A percentile compares a stretch with the other conserved stretches of the same genome.
Conservation (phyloP, 2,797 vertebrate species). For the Emys orbicularis region DNA sequence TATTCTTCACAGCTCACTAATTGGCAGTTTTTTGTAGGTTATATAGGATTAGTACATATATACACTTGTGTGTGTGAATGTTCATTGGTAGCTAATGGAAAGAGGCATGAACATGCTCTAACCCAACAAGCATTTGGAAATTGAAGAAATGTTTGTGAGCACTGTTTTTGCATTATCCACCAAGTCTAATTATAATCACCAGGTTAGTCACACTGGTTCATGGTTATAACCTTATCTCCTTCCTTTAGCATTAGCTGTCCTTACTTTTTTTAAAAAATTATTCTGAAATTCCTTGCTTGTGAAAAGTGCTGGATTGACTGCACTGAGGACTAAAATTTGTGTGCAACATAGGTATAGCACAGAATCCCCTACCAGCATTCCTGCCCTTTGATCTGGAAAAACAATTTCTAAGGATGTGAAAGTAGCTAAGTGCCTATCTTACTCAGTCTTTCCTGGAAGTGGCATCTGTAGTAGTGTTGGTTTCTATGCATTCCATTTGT, state of each 20-base stretch:
- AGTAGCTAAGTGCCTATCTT: neutral
- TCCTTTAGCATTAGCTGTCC: neutral
- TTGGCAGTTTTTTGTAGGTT: neutral
- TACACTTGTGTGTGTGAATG: neutral
- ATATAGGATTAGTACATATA: neutral
- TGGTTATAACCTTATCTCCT: neutral
- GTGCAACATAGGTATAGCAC: rapidly evolving
- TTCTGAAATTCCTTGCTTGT: neutral
- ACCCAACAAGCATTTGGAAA: rapidly evolving
- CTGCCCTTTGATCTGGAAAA: neutral
- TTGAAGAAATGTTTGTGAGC: neutral
- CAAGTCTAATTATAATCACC: neutral
- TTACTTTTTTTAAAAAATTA: neutral
- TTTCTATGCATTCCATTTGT: neutral
- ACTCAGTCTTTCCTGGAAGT: neutral
- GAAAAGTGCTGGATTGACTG: neutral
- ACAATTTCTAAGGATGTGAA: neutral
- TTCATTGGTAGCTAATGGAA: neutral
- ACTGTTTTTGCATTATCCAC: neutral
- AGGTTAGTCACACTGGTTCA: neutral
- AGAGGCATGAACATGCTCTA: neutral
- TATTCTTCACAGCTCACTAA: neutral
- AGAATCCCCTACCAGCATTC: neutral
- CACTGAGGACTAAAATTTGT: neutral
- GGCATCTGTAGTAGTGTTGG: neutral